A percentile compares a stretch with the other conserved stretches of the same genome.
Conservation (phyloP, 2,888 invertebrate genomes). For the Capitulum mitella region DNA sequence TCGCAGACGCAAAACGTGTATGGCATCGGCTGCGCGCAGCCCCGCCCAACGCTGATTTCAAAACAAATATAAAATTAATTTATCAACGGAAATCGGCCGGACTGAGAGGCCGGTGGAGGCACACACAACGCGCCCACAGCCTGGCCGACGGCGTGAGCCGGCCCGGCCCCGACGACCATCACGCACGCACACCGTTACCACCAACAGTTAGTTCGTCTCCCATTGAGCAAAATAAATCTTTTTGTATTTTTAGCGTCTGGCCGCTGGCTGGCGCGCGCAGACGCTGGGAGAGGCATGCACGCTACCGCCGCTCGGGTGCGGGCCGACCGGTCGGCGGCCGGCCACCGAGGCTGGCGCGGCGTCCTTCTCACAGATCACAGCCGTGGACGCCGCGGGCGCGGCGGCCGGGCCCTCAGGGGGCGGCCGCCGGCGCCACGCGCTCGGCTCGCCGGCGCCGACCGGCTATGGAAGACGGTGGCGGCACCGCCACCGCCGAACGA, state of each 20-base stretch:
- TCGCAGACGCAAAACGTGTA: not conserved
- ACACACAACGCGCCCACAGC: not conserved
- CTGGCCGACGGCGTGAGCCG: not conserved
- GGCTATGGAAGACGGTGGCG: conserved; percentile 9
- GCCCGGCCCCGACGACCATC: not conserved
- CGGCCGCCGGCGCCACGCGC: conserved; percentile 12
- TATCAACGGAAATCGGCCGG: not conserved
- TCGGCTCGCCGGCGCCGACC: not conserved
- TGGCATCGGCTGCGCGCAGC: not conserved
- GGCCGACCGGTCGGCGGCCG: not conserved
- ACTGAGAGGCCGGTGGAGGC: not conserved
- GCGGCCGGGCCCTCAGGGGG: not conserved
- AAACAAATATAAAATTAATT: conserved; percentile 24
- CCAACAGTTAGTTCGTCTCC: conserved; percentile 22
- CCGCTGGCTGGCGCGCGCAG: not conserved
- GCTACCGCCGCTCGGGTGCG: not conserved
- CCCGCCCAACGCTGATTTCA: conserved; percentile 2
- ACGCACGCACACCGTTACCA: not conserved
- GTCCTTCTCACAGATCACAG: conserved; percentile 12
- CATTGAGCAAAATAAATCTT: conserved; percentile 23
- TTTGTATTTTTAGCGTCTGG: conserved; percentile 16
- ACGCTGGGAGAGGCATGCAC: not conserved
- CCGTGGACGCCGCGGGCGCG: not conserved
- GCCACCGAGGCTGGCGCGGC: not conserved
- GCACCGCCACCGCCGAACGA: not conserved